Evolutionary conservation across 2,888 invertebrate genomes (phyloP).

Genomic region (Chorisops tibialis): DNA sequence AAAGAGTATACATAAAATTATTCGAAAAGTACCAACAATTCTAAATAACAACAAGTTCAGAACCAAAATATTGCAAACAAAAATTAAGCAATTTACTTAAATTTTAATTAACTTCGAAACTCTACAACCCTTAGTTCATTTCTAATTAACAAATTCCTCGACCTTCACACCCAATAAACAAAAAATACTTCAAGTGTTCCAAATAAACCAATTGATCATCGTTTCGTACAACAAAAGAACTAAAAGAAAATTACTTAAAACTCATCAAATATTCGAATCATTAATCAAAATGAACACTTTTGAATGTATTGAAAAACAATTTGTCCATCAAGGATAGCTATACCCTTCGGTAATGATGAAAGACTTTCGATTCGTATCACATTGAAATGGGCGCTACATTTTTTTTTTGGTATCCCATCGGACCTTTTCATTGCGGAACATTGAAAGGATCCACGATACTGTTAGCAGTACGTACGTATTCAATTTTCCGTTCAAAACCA

Average conservation of each 20-base stretch:
- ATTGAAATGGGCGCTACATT: background rate
- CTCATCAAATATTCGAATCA: conserved; percentile 16
- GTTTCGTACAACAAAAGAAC: background rate
- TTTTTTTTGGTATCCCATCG: no score
- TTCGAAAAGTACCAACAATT: no score
- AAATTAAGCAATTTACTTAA: background rate
- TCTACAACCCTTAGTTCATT: background rate
- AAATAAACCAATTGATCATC: background rate
- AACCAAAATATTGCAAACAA: background rate
- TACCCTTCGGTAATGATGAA: conserved; percentile 10
- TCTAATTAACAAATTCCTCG: background rate
- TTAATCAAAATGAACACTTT: conserved; percentile 14
- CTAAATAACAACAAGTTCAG: background rate
- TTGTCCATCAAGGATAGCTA: background rate
- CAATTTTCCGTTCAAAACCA: no score
- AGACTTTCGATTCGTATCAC: background rate
- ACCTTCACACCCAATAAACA: no score
- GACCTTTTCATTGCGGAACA: no score
- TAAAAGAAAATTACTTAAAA: background rate
- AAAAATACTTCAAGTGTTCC: background rate
- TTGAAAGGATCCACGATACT: no score
- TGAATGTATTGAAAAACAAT: conserved; percentile 19
- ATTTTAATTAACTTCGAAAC: background rate
- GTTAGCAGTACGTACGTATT: no score
- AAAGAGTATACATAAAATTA: no score